phyloP scores from a whole-genome alignment of 2,888 invertebrate species.

The Halictus ligatus region DNA sequence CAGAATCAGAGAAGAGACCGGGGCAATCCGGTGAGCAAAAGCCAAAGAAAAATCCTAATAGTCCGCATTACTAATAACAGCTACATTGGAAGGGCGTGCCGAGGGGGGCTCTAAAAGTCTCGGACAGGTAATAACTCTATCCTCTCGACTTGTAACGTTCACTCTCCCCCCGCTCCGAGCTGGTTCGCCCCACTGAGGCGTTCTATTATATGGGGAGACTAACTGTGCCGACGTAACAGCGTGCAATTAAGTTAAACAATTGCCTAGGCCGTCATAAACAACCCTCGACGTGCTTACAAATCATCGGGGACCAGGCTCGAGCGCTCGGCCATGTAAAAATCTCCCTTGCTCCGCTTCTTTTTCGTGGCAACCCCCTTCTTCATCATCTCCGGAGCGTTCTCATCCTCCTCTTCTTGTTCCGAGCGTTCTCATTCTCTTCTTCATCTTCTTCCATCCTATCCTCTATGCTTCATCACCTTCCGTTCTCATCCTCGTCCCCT shows the following conservation, averaged over 20 bases:
- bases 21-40: constrained; percentile 36
- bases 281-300: constrained; percentile 75
- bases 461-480: background rate
- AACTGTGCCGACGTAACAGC: constrained; percentile 78
- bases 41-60: constrained; percentile 77
- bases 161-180: background rate
- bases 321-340: constrained; percentile 60
- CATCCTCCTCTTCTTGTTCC: background rate
- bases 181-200: constrained; percentile 42
- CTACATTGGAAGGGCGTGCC: constrained; percentile 82
- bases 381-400: background rate
- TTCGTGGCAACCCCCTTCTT: constrained; percentile 17
- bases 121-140: constrained; percentile 82
- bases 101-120: constrained; percentile 79
- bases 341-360: constrained; percentile 38
- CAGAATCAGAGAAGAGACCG: background rate
- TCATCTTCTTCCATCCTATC: background rate
- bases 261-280: constrained; percentile 79
- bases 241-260: constrained; percentile 83
- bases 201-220: constrained; percentile 75
- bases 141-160: constrained; percentile 68
- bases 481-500: constrained; percentile 2
- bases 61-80: constrained; percentile 80
- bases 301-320: constrained; percentile 65
- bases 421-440: constrained; percentile 2